Conservation (phyloP, 2,797 vertebrate genomes). For the Nannoperca australis region DNA sequence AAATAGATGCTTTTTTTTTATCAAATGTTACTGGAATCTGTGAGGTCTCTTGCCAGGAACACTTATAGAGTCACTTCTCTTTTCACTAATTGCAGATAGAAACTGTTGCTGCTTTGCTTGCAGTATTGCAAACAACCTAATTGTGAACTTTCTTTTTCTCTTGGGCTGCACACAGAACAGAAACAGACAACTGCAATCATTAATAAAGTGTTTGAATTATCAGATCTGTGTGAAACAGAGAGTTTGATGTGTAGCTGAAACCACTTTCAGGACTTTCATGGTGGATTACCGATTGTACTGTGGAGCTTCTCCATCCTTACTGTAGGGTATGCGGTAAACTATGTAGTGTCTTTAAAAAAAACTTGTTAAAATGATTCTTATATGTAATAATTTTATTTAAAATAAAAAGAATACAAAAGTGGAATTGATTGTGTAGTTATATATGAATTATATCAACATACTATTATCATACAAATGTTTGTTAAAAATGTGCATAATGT, state of each 20-base stretch:
- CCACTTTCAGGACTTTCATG: background rate
- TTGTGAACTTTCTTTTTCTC: conserved; percentile 9
- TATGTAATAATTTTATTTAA: background rate
- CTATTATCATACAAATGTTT: background rate
- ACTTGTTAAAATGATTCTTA: background rate
- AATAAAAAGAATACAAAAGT: background rate
- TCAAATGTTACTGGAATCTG: conserved; percentile 52
- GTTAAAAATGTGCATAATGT: background rate
- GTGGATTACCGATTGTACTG: background rate
- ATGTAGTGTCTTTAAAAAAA: background rate
- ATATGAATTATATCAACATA: no score
- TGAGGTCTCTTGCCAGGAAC: conserved; percentile 31
- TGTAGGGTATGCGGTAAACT: background rate
- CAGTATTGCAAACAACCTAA: background rate
- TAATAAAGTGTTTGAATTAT: background rate
- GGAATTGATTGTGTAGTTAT: no score
- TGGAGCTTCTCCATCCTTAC: background rate
- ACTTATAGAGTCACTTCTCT: conserved; percentile 34
- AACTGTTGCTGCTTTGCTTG: conserved; percentile 34
- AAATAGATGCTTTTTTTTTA: background rate
- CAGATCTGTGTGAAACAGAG: conserved; percentile 3
- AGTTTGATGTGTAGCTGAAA: background rate
- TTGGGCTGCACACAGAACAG: background rate
- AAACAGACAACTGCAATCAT: conserved; percentile 37
- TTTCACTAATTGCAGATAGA: background rate